phyloP scores from a whole-genome alignment of 2,113 vertebrate species.

The Motacilla alba region DNA sequence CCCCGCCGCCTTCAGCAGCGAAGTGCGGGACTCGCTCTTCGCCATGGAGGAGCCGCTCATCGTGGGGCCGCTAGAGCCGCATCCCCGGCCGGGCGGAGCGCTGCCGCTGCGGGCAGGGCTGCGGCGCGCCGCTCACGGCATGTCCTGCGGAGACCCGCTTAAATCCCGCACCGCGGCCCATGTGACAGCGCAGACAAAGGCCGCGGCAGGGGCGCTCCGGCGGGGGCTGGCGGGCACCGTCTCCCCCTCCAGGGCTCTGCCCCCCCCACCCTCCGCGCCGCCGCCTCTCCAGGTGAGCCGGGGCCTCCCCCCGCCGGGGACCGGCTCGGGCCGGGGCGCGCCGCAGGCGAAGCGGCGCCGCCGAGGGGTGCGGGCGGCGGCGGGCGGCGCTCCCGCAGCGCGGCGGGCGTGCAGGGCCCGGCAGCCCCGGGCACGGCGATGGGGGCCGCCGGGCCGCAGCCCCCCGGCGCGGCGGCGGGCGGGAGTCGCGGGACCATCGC shows the following conservation, averaged over 20 bases:
- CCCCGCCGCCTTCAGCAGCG: slow-evolving; percentile 76
- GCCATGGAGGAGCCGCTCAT: slow-evolving; percentile 88
- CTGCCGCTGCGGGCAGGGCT: slow-evolving; percentile 53
- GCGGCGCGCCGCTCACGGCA: slow-evolving; percentile 12
- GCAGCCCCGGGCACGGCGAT: too few relatives aligned
- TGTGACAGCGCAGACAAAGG: slow-evolving; percentile 69
- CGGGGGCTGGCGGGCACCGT: neutral
- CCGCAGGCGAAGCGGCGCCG: too few relatives aligned
- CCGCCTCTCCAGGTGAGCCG: neutral
- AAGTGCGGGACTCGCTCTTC: slow-evolving; percentile 89
- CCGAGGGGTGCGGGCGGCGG: too few relatives aligned
- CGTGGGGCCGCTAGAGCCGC: slow-evolving; percentile 69
- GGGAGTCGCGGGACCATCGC: neutral
- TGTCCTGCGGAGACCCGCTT: slow-evolving; percentile 56
- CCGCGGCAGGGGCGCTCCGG: slow-evolving; percentile 11
- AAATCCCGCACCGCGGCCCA: slow-evolving; percentile 76
- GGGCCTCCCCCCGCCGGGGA: neutral
- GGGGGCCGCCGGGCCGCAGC: too few relatives aligned
- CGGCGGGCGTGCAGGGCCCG: too few relatives aligned
- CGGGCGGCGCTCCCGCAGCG: too few relatives aligned
- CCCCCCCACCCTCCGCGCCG: neutral
- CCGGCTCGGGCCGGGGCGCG: too few relatives aligned
- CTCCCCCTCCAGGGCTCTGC: neutral
- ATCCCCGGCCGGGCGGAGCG: slow-evolving; percentile 66
- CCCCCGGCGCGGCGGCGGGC: too few relatives aligned